A percentile compares a stretch with the other conserved stretches of the same genome.
Evolutionary conservation across 2,797 vertebrate species (phyloP).

Genomic region (Yasuhikotakia modesta): DNA sequence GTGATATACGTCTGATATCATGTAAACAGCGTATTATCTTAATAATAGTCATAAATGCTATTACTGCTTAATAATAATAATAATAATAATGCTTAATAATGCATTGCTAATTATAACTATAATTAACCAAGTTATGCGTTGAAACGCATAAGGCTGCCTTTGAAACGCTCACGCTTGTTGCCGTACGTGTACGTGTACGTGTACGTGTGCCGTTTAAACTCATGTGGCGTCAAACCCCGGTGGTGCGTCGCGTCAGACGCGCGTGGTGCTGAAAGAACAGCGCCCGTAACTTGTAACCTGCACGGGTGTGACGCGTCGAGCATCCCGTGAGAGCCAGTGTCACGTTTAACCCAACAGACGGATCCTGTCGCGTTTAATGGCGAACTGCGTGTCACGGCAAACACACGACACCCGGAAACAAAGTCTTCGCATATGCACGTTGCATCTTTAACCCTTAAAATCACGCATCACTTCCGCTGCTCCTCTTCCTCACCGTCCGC

Average conservation of each 20-base stretch:
- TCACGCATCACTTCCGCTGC: conserved; percentile 59
- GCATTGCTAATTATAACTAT: too few relatives aligned
- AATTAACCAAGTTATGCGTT: too few relatives aligned
- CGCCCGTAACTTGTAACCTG: conserved; percentile 64
- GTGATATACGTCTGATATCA: too few relatives aligned
- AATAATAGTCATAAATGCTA: too few relatives aligned
- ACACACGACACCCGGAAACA: conserved; percentile 22
- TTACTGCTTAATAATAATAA: too few relatives aligned
- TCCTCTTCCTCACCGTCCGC: conserved; percentile 41
- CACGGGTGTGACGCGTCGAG: conserved; percentile 69
- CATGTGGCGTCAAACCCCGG: too few relatives aligned
- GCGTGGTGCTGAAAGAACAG: conserved; percentile 78
- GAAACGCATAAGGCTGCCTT: too few relatives aligned
- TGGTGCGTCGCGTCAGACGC: conserved; percentile 12
- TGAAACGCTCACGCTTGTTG: too few relatives aligned
- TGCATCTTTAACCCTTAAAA: conserved; percentile 46
- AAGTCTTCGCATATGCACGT: conserved; percentile 27
- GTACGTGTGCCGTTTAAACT: too few relatives aligned
- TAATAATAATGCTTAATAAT: too few relatives aligned
- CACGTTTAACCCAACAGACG: background rate
- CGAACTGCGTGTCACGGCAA: background rate
- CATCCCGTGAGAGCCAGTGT: conserved; percentile 42
- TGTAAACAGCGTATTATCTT: too few relatives aligned
- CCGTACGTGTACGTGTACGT: too few relatives aligned
- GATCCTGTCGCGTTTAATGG: background rate